These are phyloP conservation scores for Heliconius hermathena DNA, from an alignment of 1,140 invertebrate species.

Conservation along the genomic window DNA sequence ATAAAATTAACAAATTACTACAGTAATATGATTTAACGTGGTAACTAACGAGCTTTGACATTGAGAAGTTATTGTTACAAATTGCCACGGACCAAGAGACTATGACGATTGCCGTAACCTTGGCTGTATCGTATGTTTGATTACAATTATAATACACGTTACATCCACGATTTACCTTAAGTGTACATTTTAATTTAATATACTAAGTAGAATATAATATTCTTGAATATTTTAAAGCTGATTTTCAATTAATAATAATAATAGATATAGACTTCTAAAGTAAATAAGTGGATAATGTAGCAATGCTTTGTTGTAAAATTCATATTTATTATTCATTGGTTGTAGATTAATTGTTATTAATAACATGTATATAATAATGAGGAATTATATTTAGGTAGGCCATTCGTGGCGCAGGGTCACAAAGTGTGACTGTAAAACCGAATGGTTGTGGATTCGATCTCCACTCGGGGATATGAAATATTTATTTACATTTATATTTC, in stretches of 20 bases:
- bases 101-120: conserved; percentile 68
- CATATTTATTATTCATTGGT: no score
- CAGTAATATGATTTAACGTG: conserved; percentile 33
- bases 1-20: conserved; percentile 14
- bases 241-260: not conserved
- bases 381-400: no score
- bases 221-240: not conserved
- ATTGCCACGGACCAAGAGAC: conserved; percentile 62
- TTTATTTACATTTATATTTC: no score
- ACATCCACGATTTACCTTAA: conserved; percentile 43
- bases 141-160: conserved; percentile 55
- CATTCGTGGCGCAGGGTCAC: no score
- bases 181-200: conserved; percentile 12
- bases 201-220: not conserved
- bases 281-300: no score
- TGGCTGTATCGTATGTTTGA: conserved; percentile 70
- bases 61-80: conserved; percentile 73
- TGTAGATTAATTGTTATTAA: no score
- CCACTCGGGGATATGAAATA: no score
- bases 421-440: no score
- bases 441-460: no score
- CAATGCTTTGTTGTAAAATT: no score
- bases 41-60: conserved; percentile 57
- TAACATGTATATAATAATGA: no score
- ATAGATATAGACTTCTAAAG: not conserved